Base-by-base conservation (phyloP, 2,797 vertebrate species). In the Dryobates pubescens region DNA sequence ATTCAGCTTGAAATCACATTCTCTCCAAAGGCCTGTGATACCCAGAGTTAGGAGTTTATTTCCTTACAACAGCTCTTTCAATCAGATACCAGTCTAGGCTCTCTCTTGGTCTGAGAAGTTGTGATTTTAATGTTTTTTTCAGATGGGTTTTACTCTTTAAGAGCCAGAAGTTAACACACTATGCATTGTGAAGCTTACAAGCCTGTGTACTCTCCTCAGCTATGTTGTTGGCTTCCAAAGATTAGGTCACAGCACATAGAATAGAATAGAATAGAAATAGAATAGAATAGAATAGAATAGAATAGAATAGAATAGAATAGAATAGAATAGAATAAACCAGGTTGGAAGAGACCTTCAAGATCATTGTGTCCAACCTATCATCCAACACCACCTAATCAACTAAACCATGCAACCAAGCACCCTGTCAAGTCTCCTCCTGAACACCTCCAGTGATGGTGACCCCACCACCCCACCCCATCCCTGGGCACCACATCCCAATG, bases 11-110 rank as follows among this genome's bases (percentile, higher is more conserved):
- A 77, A 82, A 90, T 74, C 78, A 45, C 65, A 30, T 34, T 62
- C 17, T 63, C 45, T 87, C 96, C 47, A 87, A 78, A 86, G 23
- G 24, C 86, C 86, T 88, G 30, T 79, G 63, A 87, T 88, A 62
- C 15, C 11, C 30, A 41, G 88, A 84, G 75, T 68, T 67, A 54
- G 68, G 84, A 62, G 45, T 74, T 74, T 85, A n/a, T 82, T 92
- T 89, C 72, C 41, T 43, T 89, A 23, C 2, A 69, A 54, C 32
- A 45, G 12, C 88, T 29, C 41, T 62, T 86, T 90, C 29, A 58
- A 65, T 70, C 47, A 34, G 49, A 51, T 89, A 78, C 77, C 17
- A 61, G 30, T 64, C 22, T 67, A 26, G 56, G 17, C 17, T 65
- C 23, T 82, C 24, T 16, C 13, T 2, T 82, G 68, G 26, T 43